A percentile compares a stretch with the other conserved stretches of the same genome.
Conservation (phyloP, 1,140 invertebrate species). For the Drosophila paulistorum region DNA sequence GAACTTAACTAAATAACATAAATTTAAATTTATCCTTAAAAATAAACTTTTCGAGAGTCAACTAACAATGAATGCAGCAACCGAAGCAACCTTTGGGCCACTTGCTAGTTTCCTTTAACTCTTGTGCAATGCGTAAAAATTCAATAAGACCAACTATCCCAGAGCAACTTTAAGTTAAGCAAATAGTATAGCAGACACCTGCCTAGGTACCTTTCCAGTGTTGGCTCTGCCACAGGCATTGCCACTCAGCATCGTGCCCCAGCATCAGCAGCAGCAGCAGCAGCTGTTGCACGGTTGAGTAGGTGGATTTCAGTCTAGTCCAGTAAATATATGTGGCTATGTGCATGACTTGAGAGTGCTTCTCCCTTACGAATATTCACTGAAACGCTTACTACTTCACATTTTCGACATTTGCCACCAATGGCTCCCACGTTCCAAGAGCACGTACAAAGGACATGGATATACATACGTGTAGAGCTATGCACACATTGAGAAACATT, state of each 20-base stretch:
- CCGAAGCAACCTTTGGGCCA: neutral
- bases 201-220: neutral
- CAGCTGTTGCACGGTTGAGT: constrained; percentile 47
- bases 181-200: constrained; percentile 42
- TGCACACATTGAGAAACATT: neutral
- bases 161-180: constrained; percentile 33
- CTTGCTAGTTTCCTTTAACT: neutral
- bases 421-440: constrained; percentile 38
- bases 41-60: neutral
- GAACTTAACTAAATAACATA: neutral
- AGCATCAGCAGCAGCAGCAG: constrained; percentile 18
- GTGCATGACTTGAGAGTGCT: constrained; percentile 19
- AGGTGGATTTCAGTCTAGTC: constrained; percentile 23
- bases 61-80: neutral
- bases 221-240: constrained; percentile 27
- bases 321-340: constrained; percentile 11
- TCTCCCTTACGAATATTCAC: constrained; percentile 10
- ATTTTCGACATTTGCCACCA: constrained; percentile 13
- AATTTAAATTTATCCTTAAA: neutral
- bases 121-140: neutral
- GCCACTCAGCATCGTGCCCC: constrained; percentile 29
- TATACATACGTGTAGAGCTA: constrained; percentile 2
- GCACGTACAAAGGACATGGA: constrained; percentile 51
- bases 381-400: constrained; percentile 24
- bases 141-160: constrained; percentile 8